Evolutionary conservation across 53 echinoderm and acorn worm genomes (phyloP).

Genomic region (Zoroaster sp.): DNA sequence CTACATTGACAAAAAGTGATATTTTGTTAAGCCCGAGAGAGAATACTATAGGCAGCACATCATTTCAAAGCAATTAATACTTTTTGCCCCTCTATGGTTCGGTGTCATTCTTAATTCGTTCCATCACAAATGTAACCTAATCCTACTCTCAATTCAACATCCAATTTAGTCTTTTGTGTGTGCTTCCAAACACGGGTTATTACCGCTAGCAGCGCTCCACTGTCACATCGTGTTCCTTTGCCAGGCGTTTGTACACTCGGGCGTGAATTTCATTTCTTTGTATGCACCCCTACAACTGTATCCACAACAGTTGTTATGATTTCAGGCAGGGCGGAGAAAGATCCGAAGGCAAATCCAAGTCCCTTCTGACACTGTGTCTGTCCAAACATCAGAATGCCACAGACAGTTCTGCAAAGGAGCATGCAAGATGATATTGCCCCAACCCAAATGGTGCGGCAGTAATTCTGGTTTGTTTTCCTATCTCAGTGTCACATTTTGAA

Average conservation of each 20-base stretch:
- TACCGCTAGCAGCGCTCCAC: conserved; percentile 50
- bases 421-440: conserved; percentile 50
- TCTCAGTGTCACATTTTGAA: conserved; percentile 67
- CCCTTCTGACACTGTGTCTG: conserved; percentile 50
- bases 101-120: conserved; percentile 56
- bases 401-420: conserved; percentile 48
- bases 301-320: conserved; percentile 69
- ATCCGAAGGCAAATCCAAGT: conserved; percentile 55
- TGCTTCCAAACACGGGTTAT: conserved; percentile 55
- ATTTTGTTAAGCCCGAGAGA: conserved; percentile 47
- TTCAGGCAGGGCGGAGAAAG: conserved; percentile 42
- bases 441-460: conserved; percentile 35
- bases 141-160: conserved; percentile 52
- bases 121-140: conserved; percentile 56
- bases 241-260: conserved; percentile 36
- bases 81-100: conserved; percentile 40
- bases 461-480: conserved; percentile 64
- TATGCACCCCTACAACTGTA: conserved; percentile 65
- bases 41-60: conserved; percentile 35
- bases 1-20: conserved; percentile 33
- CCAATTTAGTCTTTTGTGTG: conserved; percentile 57
- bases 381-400: conserved; percentile 54
- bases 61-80: conserved; percentile 59
- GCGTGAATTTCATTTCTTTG: conserved; percentile 59
- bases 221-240: conserved; percentile 49